Evolutionary conservation across 2,113 vertebrate genomes (phyloP), one percentile per base, ranked within the genome.

Genomic region (Prolemur simus): DNA sequence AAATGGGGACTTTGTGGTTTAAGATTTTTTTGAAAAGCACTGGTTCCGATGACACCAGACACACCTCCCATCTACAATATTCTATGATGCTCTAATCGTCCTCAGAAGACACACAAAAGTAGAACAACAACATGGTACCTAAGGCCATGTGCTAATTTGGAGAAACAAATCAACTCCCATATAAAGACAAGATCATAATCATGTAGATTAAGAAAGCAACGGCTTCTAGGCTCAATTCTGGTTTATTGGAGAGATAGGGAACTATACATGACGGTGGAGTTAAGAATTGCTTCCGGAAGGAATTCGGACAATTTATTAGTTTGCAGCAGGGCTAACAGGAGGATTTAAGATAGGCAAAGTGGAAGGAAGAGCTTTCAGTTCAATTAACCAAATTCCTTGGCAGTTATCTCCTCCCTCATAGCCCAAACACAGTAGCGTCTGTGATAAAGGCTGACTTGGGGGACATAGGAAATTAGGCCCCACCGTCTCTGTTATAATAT

Each of bases 161-260:
- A 66, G 74, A 89, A 91, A 91, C 76, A 87, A 92, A 93, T 93
- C 60, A 85, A 71, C 52, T 86, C 32, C 6, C 78, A 86, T 8
- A 82, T 13, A 86, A 91, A 91, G 86, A 94, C 76, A 88, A 93
- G 49, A 82, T 37, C 29, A 5, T 74, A 80, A 71, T 42, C 42
- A 42, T 29, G 66, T 0, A 93, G 49, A 95, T 86, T 82, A 76
- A 91, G 58, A 13, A 52, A 77, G 52, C 52, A n/a, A 42, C 4
- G 13, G 13, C 34, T 82, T 74, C 27, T 25, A 76, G 76, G 74
- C 37, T 87, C 37, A 60, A 82, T 95, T 60, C 81, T 76, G 8
- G 27, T 74, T 93, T 81, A 83, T 17, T 82, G 47, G 47, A 88
- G 78, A 91, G 32, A 91, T 12, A 17, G 32, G 71, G 17, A 87